Percentiles rank a stretch among this genome's conserved stretches.
These are phyloP conservation scores for Tonatia bakeri DNA, from an alignment of 2,113 vertebrate species.

Conservation along the genomic window DNA sequence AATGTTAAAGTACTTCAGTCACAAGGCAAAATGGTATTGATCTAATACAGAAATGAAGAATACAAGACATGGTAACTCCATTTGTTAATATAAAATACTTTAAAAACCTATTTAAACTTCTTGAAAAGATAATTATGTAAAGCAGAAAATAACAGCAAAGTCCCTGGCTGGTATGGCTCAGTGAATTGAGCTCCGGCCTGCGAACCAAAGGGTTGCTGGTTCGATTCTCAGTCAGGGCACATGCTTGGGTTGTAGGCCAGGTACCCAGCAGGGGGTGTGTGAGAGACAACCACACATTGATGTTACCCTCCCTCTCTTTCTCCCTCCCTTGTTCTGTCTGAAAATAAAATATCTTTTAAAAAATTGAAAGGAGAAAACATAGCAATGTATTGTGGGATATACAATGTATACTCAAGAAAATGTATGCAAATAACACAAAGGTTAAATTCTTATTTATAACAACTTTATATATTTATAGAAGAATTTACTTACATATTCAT, in stretches of 20 bases:
- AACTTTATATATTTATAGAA: background rate
- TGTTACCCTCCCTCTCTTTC: too few species aligned
- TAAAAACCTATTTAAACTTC: background rate
- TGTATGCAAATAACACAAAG: background rate
- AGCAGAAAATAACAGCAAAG: background rate
- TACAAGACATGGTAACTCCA: background rate
- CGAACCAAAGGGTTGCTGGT: too few species aligned
- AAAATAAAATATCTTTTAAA: too few species aligned
- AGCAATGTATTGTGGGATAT: background rate
- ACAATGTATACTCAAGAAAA: background rate
- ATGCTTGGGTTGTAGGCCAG: too few species aligned
- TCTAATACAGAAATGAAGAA: background rate
- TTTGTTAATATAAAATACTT: background rate
- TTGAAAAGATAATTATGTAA: background rate
- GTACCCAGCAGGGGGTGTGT: too few species aligned
- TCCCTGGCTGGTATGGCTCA: too few species aligned
- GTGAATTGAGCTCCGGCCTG: too few species aligned
- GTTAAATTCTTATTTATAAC: background rate
- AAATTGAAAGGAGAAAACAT: too few species aligned
- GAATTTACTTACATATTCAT: background rate
- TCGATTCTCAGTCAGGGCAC: too few species aligned
- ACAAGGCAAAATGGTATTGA: background rate
- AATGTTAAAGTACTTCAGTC: background rate
- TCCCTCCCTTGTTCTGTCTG: too few species aligned
- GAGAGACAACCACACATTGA: too few species aligned